Evolutionary conservation across 2,797 vertebrate genomes (phyloP).

Genomic region (Denticeps clupeoides): DNA sequence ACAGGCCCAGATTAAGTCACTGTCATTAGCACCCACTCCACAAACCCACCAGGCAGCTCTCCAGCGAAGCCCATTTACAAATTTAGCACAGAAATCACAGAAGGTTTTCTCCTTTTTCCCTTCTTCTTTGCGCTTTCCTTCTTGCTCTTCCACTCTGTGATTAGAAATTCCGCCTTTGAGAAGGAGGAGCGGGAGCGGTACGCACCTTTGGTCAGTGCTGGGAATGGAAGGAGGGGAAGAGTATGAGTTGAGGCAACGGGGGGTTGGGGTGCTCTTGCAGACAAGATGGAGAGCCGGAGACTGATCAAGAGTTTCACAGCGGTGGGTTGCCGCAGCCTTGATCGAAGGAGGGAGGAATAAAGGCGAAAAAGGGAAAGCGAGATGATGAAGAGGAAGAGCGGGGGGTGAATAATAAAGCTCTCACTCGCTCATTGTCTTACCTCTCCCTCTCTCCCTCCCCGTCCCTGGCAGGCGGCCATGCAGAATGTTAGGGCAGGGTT

Average conservation of each 20-base stretch:
- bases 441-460: neutral
- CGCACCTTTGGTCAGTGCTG: neutral
- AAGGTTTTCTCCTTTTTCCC: neutral
- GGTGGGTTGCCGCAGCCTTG: neutral
- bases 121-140: neutral
- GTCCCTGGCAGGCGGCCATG: slow-evolving; percentile 43
- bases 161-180: neutral
- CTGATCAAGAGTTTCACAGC: no score
- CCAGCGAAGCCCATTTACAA: neutral
- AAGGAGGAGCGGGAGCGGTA: neutral
- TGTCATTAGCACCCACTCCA: neutral
- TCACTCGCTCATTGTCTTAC: slow-evolving; percentile 20
- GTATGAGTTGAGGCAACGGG: neutral
- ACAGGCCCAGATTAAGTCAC: no score
- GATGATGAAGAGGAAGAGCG: slow-evolving; percentile 24
- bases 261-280: neutral
- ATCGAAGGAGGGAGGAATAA: neutral
- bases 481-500: slow-evolving; percentile 49
- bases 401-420: slow-evolving; percentile 49
- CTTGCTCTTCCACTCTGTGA: neutral
- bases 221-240: neutral
- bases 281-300: neutral
- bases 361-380: neutral
- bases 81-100: no score
- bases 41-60: neutral